These are phyloP conservation scores for Amphiprion clarkii DNA, from an alignment of 2,797 vertebrate genomes.

Conservation along the genomic window DNA sequence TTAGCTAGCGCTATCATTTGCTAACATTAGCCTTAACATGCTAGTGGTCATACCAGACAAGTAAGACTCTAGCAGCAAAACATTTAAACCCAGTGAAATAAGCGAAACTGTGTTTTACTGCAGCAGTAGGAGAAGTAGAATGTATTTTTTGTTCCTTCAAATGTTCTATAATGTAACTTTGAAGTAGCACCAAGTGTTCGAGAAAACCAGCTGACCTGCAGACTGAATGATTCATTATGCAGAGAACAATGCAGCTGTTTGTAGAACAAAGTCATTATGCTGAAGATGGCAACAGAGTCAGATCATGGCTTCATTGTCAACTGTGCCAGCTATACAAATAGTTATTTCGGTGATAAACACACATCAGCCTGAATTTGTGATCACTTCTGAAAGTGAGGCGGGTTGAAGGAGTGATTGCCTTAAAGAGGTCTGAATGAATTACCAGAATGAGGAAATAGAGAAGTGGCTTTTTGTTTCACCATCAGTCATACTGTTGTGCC, in stretches of 20 bases:
- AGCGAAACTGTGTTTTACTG: not conserved
- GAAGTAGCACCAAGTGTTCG: not conserved
- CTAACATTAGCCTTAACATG: too few relatives aligned
- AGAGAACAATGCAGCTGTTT: constrained; percentile 43
- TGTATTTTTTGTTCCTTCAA: not conserved
- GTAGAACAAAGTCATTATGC: constrained; percentile 52
- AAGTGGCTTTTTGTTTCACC: constrained; percentile 10
- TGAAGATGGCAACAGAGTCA: constrained; percentile 45
- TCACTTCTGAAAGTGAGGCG: not conserved
- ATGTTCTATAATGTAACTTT: not conserved
- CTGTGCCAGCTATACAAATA: constrained; percentile 2
- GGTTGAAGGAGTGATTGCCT: not conserved
- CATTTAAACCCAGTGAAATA: not conserved
- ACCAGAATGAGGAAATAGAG: constrained; percentile 43
- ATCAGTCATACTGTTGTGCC: constrained; percentile 7
- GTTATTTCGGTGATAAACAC: not conserved
- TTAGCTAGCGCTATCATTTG: too few relatives aligned
- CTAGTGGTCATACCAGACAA: too few relatives aligned
- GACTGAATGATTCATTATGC: constrained; percentile 49
- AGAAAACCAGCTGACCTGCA: constrained; percentile 4
- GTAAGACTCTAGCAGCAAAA: too few relatives aligned
- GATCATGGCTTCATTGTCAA: constrained; percentile 48
- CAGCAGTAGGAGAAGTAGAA: too few relatives aligned
- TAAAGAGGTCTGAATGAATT: not conserved
- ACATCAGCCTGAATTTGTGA: constrained; percentile 1